These are phyloP conservation scores for Pygoscelis adeliae DNA, from an alignment of 2,113 vertebrate species.

Conservation along the genomic window DNA sequence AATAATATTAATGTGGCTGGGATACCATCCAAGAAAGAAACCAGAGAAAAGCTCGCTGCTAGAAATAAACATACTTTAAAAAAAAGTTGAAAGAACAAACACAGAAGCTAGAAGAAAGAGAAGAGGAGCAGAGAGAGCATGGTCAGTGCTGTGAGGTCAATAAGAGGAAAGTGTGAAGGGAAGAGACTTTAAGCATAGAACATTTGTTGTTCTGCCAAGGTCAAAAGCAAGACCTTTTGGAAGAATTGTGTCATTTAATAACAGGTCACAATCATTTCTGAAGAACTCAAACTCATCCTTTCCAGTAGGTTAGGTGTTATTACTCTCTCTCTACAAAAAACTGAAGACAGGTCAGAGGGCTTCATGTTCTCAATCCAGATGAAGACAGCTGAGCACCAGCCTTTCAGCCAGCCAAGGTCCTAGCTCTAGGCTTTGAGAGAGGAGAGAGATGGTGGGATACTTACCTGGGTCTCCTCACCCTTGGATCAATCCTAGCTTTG, in stretches of 20 bases:
- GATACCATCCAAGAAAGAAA: neutral
- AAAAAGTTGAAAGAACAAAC: neutral
- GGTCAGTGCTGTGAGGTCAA: neutral
- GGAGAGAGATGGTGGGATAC: neutral
- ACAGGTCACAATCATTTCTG: neutral
- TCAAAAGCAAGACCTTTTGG: neutral
- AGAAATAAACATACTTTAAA: accelerated
- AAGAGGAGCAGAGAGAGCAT: neutral
- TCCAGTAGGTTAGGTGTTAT: neutral
- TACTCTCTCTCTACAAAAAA: neutral
- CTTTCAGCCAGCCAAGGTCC: neutral
- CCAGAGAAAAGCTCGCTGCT: neutral
- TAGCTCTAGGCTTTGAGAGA: neutral
- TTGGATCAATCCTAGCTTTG: neutral
- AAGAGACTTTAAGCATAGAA: neutral
- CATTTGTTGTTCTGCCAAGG: neutral
- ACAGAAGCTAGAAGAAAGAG: neutral
- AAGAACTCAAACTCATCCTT: neutral
- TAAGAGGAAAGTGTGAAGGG: neutral
- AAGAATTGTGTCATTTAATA: neutral
- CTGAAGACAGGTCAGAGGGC: neutral
- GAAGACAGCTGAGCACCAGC: neutral
- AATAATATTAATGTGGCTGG: neutral
- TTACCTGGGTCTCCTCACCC: neutral
- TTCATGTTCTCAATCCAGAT: neutral